A percentile compares a stretch with the other conserved stretches of the same genome.
Evolutionary conservation across 2,888 invertebrate genomes (phyloP).

Genomic region (Pocota personata): DNA sequence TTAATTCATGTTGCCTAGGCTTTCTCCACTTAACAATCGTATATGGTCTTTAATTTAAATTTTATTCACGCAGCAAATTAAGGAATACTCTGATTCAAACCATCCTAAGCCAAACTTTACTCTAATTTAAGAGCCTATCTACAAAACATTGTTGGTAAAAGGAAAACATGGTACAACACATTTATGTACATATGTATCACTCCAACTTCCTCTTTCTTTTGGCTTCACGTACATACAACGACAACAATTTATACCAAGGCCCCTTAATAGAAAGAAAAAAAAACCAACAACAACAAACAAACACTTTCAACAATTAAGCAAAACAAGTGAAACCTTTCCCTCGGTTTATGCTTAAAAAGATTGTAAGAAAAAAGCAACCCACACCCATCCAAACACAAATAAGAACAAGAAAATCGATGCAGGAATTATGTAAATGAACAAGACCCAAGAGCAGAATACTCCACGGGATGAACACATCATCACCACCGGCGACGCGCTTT

Average conservation of each 20-base stretch:
- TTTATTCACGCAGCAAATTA: no score
- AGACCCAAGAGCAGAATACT: conserved; percentile 13
- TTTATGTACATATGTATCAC: background rate
- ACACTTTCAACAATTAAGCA: conserved; percentile 15
- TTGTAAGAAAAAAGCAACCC: background rate
- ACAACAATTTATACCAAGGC: background rate
- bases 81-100: no score
- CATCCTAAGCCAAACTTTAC: no score
- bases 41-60: no score
- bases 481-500: conserved; percentile 9
- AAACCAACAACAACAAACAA: background rate
- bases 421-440: conserved; percentile 57
- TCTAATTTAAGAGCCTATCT: background rate
- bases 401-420: conserved; percentile 38
- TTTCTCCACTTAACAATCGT: no score
- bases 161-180: background rate
- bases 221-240: background rate
- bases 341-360: no score
- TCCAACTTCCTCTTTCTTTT: background rate
- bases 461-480: conserved; percentile 44
- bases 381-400: background rate
- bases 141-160: background rate
- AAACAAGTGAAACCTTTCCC: background rate
- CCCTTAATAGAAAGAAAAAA: background rate
- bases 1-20: no score